A percentile compares a stretch with the other conserved stretches of the same genome.
phyloP scores from a whole-genome alignment of 1,140 invertebrate species.

The Bombus balteatus region DNA sequence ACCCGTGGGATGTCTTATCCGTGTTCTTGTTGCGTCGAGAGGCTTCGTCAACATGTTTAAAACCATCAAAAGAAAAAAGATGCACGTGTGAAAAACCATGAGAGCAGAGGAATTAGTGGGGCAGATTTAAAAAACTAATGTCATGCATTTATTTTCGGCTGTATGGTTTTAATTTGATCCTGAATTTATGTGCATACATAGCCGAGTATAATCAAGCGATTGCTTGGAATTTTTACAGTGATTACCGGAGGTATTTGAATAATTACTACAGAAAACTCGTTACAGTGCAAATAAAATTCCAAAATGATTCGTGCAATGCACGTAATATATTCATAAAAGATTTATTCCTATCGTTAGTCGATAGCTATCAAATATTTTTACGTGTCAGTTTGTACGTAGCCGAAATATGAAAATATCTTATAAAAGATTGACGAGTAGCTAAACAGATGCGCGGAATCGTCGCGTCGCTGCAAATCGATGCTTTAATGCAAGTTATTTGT shows the following conservation, averaged over 20 bases:
- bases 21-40: slow-evolving; percentile 33
- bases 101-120: background rate
- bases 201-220: background rate
- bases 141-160: background rate
- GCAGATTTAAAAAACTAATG: slow-evolving; percentile 41
- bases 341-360: background rate
- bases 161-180: background rate
- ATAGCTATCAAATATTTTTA: background rate
- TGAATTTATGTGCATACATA: background rate
- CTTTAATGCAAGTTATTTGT: slow-evolving; percentile 1
- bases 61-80: slow-evolving; percentile 26
- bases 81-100: background rate
- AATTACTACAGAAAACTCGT: background rate
- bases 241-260: no score
- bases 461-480: background rate
- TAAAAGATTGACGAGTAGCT: background rate
- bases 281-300: background rate
- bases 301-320: background rate
- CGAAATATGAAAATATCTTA: background rate
- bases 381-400: background rate
- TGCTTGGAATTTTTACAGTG: background rate
- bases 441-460: background rate
- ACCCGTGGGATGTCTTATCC: slow-evolving; percentile 46
- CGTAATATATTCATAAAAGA: no score
- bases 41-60: slow-evolving; percentile 48